These are phyloP conservation scores for Ceratina calcarata DNA, from an alignment of 1,140 invertebrate species.

Conservation along the genomic window DNA sequence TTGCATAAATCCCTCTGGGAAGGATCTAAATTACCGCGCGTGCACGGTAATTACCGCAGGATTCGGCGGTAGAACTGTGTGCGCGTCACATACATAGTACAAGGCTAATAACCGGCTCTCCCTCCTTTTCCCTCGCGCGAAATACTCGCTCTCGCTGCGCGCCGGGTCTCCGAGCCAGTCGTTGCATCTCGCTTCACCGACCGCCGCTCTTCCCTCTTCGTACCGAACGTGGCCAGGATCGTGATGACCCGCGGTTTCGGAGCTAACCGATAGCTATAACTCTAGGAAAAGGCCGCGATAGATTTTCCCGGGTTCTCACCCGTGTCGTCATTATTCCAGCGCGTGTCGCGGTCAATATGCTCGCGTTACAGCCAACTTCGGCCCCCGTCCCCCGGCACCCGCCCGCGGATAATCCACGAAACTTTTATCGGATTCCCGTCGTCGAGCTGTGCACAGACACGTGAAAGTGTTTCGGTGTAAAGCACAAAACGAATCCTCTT, in stretches of 20 bases:
- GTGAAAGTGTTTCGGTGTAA: conserved; percentile 49
- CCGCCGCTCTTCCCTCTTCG: neutral
- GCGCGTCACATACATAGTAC: conserved; percentile 10
- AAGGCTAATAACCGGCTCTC: conserved; percentile 49
- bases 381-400: neutral
- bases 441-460: conserved; percentile 36
- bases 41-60: conserved; percentile 52
- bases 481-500: neutral
- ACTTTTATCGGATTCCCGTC: conserved; percentile 64
- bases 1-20: conserved; percentile 36
- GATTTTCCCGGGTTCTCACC: conserved; percentile 57
- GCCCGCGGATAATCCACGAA: conserved; percentile 62
- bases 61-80: conserved; percentile 37
- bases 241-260: conserved; percentile 46
- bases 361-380: conserved; percentile 57
- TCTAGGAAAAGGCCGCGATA: conserved; percentile 45
- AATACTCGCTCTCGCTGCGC: neutral
- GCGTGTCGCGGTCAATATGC: conserved; percentile 67
- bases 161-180: neutral
- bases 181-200: neutral
- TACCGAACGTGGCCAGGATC: conserved; percentile 20
- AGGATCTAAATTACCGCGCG: conserved; percentile 45
- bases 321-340: conserved; percentile 66
- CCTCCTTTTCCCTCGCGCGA: conserved; percentile 13
- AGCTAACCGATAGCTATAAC: conserved; percentile 53